phyloP scores from a whole-genome alignment of 2,113 vertebrate species.

The Australoheros scitulus region DNA sequence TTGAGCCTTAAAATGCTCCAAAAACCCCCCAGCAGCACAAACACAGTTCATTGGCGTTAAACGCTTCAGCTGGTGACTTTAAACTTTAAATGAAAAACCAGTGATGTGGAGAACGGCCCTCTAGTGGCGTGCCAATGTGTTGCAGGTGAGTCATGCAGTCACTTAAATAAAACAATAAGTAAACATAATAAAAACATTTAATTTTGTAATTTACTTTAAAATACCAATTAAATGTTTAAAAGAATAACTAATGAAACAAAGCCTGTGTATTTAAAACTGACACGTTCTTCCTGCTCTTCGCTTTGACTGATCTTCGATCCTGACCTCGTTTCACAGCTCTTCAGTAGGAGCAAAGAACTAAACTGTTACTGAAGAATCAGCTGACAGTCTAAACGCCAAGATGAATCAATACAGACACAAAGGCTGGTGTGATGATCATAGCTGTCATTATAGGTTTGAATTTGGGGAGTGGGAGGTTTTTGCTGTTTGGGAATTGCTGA shows the following conservation, averaged over 20 bases:
- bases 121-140: not conserved
- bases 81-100: not conserved
- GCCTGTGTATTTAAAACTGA: accelerated
- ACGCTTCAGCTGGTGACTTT: not conserved
- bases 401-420: not conserved
- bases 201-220: no score
- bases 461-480: no score
- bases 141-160: not conserved
- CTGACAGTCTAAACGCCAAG: not conserved
- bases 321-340: not conserved
- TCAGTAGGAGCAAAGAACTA: not conserved
- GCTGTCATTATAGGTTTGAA: not conserved
- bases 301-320: accelerated
- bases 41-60: accelerated
- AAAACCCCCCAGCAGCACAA: not conserved
- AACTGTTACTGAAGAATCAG: no score
- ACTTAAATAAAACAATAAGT: not conserved
- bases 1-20: not conserved
- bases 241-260: not conserved
- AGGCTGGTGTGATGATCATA: accelerated
- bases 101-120: accelerated
- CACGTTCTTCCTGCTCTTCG: accelerated
- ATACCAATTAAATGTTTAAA: accelerated
- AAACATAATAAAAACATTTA: no score
- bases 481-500: not conserved